These are phyloP conservation scores for Eilema depressum DNA, from an alignment of 2,888 invertebrate species.

Conservation along the genomic window DNA sequence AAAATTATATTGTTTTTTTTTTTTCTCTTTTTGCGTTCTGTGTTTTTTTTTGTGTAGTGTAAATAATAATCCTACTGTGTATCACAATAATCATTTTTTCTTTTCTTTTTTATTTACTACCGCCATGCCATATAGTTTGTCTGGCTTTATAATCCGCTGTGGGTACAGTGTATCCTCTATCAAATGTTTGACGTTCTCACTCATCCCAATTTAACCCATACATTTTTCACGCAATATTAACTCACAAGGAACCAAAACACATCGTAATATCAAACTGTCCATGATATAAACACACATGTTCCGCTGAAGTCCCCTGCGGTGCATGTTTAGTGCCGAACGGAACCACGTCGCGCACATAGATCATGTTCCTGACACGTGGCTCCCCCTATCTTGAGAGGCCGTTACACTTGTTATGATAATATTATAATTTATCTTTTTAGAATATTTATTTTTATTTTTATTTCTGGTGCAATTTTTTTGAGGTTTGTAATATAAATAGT, in stretches of 20 bases:
- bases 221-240: not conserved
- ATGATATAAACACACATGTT: not conserved
- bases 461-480: not conserved
- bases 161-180: too few relatives aligned
- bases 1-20: too few relatives aligned
- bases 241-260: not conserved
- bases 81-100: too few relatives aligned
- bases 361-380: conserved; percentile 28
- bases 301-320: not conserved
- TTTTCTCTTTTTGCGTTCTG: too few relatives aligned
- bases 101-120: too few relatives aligned
- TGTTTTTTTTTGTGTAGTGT: too few relatives aligned
- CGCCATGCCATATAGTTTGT: too few relatives aligned
- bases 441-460: conserved; percentile 9
- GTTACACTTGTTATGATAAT: conserved; percentile 16
- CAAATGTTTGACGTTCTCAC: too few relatives aligned
- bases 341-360: conserved; percentile 28
- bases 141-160: too few relatives aligned
- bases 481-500: not conserved
- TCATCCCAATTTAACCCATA: not conserved
- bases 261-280: not conserved
- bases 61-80: too few relatives aligned
- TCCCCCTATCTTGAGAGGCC: conserved; percentile 16
- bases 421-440: conserved; percentile 17
- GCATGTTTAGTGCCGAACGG: conserved; percentile 10